Percentiles rank a stretch among this genome's conserved stretches.
Evolutionary conservation across 2,797 vertebrate species (phyloP).

Genomic region (Poeciliopsis paucimaculata): DNA sequence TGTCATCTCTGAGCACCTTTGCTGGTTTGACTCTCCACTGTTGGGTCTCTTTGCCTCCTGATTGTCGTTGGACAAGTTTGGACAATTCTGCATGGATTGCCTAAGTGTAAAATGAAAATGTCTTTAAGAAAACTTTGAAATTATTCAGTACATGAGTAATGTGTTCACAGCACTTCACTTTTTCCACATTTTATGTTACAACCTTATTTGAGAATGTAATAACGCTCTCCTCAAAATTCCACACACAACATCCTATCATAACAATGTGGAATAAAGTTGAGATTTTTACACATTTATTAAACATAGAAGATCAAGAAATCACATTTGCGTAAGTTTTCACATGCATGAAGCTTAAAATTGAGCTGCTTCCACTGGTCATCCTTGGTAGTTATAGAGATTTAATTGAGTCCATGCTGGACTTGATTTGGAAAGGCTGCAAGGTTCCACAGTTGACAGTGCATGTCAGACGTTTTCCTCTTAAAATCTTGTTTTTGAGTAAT

Average conservation of each 20-base stretch:
- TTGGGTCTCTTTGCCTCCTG: conserved; percentile 63
- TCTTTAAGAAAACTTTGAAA: background rate
- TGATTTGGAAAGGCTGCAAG: no score
- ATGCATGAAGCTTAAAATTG: no score
- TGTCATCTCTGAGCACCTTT: conserved; percentile 68
- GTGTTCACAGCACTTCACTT: background rate
- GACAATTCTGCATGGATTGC: conserved; percentile 86
- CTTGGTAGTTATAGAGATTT: no score
- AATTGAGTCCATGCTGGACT: no score
- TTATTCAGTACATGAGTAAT: background rate
- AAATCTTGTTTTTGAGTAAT: background rate
- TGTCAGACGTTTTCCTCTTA: no score
- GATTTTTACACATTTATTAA: no score
- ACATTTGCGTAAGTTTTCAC: no score
- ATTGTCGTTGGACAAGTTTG: conserved; percentile 81
- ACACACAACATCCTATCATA: background rate
- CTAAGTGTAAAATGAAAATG: conserved; percentile 55
- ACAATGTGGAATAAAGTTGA: no score
- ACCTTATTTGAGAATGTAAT: background rate
- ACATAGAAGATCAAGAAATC: no score
- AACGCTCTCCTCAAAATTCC: background rate
- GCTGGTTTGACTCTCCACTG: conserved; percentile 71
- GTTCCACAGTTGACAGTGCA: no score
- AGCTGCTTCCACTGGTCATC: no score
- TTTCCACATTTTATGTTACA: background rate